Base-by-base conservation (phyloP, 1,140 invertebrate species). In the Ruditapes philippinarum region DNA sequence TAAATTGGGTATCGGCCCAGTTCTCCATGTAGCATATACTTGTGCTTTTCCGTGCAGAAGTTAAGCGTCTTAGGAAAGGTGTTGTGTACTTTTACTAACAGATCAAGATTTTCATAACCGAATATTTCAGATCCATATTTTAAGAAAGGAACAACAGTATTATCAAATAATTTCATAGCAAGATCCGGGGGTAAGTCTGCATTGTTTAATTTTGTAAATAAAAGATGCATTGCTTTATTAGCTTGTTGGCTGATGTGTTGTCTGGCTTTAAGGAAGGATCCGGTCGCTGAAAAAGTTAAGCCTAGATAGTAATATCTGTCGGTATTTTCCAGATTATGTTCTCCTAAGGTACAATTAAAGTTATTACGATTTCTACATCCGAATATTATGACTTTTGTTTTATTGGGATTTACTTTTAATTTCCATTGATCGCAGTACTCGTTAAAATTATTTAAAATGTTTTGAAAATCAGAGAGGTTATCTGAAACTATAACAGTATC, bases 321-420 rank as follows among this genome's bases (percentile, higher is more conserved):
- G 5, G 36, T 36, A 5, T 31, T 70, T 31, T 70, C 65, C 5
- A 70, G 36, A 40, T 22, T 33, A 3, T 33, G 5, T 2, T 40
- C n/a, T 7, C 73, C 73, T 17, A 40, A 19, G 9, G 42, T 4
- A 49, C 42, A 78, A 17, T 14, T 14, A 42, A 45, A 78, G 14
- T 45, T 40, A 22, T 25, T 17, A 7, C 12, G 5, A 42, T 36
- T 4, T 78, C 42, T 40, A n/a, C 38, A 5, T n/a, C 73, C 73
- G 73, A 84, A 84, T n/a, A 84, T 54, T 25, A 84, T 45, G 1
- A 68, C 25, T 54, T 73, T 84, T 28, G 82, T 84, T 84, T 84
- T 84, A 73, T 40, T 84, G 2, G 22, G 7, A 74, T 84, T 84
- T 51, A 74, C 36, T 9, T 42, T 54, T 19, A 74, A 40, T 28